Evolutionary conservation across 1,140 invertebrate species (phyloP).

Genomic region (Calliopsis andreniformis): DNA sequence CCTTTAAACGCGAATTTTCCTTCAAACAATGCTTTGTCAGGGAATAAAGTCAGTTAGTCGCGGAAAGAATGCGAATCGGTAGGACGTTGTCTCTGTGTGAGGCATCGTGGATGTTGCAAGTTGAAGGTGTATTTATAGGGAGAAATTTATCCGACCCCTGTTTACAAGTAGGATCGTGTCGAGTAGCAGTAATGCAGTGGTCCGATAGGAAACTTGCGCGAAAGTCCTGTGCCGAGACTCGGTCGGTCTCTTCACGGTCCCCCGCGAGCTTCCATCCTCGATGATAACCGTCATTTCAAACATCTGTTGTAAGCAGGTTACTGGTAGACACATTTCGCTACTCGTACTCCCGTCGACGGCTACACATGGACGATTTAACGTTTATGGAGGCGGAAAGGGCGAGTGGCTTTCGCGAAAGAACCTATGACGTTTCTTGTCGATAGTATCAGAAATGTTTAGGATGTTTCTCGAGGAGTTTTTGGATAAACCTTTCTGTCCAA

Average conservation of each 20-base stretch:
- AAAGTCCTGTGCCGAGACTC: neutral
- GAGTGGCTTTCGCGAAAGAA: neutral
- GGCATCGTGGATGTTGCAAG: too few species aligned
- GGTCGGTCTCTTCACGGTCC: neutral
- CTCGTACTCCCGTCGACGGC: neutral
- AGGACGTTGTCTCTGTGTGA: too few species aligned
- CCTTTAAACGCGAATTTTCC: too few species aligned
- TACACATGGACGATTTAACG: neutral
- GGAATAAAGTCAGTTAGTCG: too few species aligned
- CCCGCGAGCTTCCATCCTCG: neutral
- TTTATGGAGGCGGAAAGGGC: neutral
- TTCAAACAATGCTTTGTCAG: too few species aligned
- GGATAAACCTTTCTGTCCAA: too few species aligned
- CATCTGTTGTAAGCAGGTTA: constrained; percentile 22
- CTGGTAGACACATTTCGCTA: neutral
- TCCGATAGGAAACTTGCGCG: neutral
- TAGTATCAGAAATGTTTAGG: too few species aligned
- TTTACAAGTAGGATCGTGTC: neutral
- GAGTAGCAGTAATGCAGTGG: constrained; percentile 1
- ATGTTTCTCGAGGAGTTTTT: too few species aligned
- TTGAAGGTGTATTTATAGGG: constrained; percentile 2
- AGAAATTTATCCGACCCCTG: neutral
- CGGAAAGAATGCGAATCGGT: too few species aligned
- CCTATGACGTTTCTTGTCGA: neutral
- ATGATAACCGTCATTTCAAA: constrained; percentile 5